Conservation (phyloP, 2,888 invertebrate genomes). For the Trissolcus brochymenae region DNA sequence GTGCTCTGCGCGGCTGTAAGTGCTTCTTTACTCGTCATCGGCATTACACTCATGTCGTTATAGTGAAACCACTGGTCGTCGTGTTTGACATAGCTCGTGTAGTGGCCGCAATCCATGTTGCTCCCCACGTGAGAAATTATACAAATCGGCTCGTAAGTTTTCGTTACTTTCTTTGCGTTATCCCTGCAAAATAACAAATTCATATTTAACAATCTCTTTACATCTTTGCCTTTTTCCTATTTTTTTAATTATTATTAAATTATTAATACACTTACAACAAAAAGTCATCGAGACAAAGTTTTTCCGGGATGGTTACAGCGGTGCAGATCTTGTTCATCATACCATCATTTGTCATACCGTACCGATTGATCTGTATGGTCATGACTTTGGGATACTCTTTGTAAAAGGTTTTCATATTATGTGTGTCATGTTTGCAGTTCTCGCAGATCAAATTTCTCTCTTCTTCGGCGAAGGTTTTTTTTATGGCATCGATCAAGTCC, state of each 20-base stretch:
- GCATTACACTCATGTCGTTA: conserved; percentile 66
- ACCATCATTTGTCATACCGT: conserved; percentile 65
- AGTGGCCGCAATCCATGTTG: conserved; percentile 70
- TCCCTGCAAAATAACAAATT: conserved; percentile 34
- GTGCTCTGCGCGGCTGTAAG: conserved; percentile 66
- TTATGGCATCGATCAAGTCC: conserved; percentile 62
- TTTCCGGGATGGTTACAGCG: conserved; percentile 64
- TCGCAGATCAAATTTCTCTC: conserved; percentile 66
- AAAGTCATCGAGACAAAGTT: conserved; percentile 60
- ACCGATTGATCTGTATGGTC: conserved; percentile 68
- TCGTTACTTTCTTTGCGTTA: conserved; percentile 17
- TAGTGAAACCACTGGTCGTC: conserved; percentile 68
- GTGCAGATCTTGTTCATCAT: conserved; percentile 67
- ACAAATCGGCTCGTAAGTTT: conserved; percentile 65
- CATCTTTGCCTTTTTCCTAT: too few relatives aligned
- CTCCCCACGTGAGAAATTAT: conserved; percentile 69
- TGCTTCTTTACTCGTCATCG: conserved; percentile 65
- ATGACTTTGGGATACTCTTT: conserved; percentile 65
- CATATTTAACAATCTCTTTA: neutral
- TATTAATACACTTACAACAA: conserved; percentile 61
- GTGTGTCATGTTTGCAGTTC: conserved; percentile 64
- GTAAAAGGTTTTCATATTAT: conserved; percentile 65
- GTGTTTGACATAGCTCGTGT: conserved; percentile 69
- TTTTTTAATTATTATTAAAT: too few relatives aligned
- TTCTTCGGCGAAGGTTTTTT: conserved; percentile 64